phyloP scores from a whole-genome alignment of 2,888 invertebrate genomes.

The Cheilosia vernalis region DNA sequence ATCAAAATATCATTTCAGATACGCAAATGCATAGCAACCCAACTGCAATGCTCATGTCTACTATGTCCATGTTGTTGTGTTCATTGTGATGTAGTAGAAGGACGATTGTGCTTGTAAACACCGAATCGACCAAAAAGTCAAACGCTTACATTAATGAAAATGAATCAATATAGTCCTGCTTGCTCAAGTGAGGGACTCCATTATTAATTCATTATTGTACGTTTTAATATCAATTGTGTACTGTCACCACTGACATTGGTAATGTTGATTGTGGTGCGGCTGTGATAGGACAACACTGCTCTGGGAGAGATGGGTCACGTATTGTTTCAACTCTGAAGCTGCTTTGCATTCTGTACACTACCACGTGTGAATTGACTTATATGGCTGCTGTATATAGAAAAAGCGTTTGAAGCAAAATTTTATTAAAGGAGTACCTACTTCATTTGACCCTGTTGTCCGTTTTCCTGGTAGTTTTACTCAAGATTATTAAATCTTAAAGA shows the following conservation, averaged over 20 bases:
- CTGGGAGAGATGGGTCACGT: no score
- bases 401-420: no score
- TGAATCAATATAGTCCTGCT: slow-evolving; percentile 18
- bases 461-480: no score
- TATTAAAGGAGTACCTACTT: no score
- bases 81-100: not conserved
- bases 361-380: no score
- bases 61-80: not conserved
- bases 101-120: slow-evolving; percentile 1
- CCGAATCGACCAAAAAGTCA: slow-evolving; percentile 1
- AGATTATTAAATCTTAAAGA: no score
- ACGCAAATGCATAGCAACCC: not conserved
- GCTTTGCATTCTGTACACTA: no score
- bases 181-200: not conserved
- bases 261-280: not conserved
- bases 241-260: slow-evolving; percentile 3
- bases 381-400: no score
- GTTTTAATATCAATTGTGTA: slow-evolving; percentile 4
- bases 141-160: slow-evolving; percentile 3
- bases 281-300: not conserved
- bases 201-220: slow-evolving; percentile 35
- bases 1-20: slow-evolving; percentile 24
- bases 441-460: no score
- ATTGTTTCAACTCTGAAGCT: no score
- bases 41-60: not conserved